phyloP scores from a whole-genome alignment of 2,113 vertebrate species.

The Scopus umbretta region DNA sequence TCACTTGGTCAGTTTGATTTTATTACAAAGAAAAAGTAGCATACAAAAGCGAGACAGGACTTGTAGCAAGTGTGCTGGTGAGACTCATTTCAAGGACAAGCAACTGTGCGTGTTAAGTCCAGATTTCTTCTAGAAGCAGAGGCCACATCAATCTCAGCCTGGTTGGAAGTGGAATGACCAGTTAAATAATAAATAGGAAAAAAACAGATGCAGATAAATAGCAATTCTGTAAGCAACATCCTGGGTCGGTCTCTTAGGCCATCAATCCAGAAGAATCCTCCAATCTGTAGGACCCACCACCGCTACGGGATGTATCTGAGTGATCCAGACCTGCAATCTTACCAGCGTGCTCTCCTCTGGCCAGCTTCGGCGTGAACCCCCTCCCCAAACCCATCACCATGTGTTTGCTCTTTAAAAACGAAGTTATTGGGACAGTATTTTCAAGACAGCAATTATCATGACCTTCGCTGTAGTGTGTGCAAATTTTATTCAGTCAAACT shows the following conservation, averaged over 20 bases:
- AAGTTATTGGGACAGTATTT: slow-evolving; percentile 46
- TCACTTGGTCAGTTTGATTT: slow-evolving; percentile 62
- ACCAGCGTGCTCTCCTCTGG: not conserved
- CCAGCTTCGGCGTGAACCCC: not conserved
- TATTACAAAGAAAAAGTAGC: slow-evolving; percentile 63
- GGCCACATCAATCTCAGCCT: slow-evolving; percentile 55
- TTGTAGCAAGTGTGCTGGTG: slow-evolving; percentile 76
- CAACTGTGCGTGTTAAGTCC: slow-evolving; percentile 64
- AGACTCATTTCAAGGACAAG: slow-evolving; percentile 67
- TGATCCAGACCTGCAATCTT: not conserved
- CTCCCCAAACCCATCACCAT: not conserved
- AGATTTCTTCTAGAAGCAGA: slow-evolving; percentile 62
- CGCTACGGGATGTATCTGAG: not conserved
- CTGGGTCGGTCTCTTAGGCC: not conserved
- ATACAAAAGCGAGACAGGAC: slow-evolving; percentile 70
- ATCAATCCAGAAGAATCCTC: not conserved
- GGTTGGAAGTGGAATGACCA: slow-evolving; percentile 68
- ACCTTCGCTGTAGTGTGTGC: slow-evolving; percentile 64
- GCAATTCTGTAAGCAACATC: slow-evolving; percentile 40
- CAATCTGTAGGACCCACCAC: not conserved
- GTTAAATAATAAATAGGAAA: slow-evolving; percentile 76
- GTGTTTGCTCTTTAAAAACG: slow-evolving; percentile 45
- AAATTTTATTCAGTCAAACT: slow-evolving; percentile 68
- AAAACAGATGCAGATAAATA: slow-evolving; percentile 53
- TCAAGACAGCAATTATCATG: slow-evolving; percentile 56